Percentiles rank a stretch among this genome's conserved stretches.
These are phyloP conservation scores for Drosophila borealis DNA, from an alignment of 2,888 invertebrate genomes.

Conservation along the genomic window DNA sequence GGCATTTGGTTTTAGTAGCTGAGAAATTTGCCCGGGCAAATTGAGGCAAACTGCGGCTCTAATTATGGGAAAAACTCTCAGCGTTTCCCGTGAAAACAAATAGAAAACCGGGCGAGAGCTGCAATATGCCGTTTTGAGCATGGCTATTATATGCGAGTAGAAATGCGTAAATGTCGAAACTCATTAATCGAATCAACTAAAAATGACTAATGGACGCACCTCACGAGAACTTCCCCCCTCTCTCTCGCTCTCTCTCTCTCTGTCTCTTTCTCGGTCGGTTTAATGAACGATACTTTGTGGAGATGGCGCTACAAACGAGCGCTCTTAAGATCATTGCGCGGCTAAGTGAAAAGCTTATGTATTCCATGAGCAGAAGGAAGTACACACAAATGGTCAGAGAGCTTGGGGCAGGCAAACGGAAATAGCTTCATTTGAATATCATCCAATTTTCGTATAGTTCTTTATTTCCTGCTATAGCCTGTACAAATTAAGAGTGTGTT, in stretches of 20 bases:
- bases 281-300: conserved; percentile 4
- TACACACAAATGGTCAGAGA: neutral
- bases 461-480: neutral
- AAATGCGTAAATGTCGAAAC: conserved; percentile 70
- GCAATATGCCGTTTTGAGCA: conserved; percentile 8
- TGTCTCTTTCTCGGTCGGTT: neutral
- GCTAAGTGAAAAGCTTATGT: conserved; percentile 16
- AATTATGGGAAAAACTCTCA: conserved; percentile 78
- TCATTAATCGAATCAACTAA: conserved; percentile 80
- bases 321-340: conserved; percentile 6
- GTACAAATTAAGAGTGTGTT: neutral
- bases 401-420: conserved; percentile 6
- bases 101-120: conserved; percentile 40
- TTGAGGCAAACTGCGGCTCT: conserved; percentile 61
- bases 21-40: conserved; percentile 73
- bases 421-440: conserved; percentile 8
- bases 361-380: neutral
- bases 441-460: conserved; percentile 1
- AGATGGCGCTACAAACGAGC: conserved; percentile 6
- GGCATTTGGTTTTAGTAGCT: conserved; percentile 72
- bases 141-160: conserved; percentile 18
- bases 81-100: conserved; percentile 64
- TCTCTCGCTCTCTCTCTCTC: neutral
- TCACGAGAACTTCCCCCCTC: conserved; percentile 42
- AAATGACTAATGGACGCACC: conserved; percentile 70